These are phyloP conservation scores for Chaetura pelagica DNA, from an alignment of 2,113 vertebrate species.

Conservation along the genomic window DNA sequence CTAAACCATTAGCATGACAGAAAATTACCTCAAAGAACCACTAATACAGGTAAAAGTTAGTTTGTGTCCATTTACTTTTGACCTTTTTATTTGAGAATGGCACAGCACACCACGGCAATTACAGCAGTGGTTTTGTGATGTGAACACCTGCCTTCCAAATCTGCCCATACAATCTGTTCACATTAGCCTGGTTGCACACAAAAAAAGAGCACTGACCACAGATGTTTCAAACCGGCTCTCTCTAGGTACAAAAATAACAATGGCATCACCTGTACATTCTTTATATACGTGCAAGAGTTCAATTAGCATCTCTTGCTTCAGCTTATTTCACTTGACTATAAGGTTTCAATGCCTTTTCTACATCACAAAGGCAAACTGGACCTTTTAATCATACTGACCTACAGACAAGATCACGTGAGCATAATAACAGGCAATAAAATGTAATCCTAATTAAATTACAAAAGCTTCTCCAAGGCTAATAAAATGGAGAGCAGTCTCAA, in stretches of 20 bases:
- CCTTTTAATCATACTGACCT: constrained; percentile 8
- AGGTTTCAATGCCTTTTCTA: constrained; percentile 10
- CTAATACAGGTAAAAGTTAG: neutral
- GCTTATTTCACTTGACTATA: neutral
- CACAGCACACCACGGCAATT: neutral
- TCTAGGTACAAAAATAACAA: constrained; percentile 66
- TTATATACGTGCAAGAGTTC: constrained; percentile 24
- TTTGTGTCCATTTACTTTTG: neutral
- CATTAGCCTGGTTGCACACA: neutral
- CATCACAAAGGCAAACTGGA: neutral
- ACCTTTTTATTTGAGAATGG: neutral
- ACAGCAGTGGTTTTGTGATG: constrained; percentile 29
- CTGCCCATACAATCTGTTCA: constrained; percentile 48
- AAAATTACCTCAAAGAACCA: neutral
- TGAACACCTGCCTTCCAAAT: constrained; percentile 63
- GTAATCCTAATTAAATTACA: neutral
- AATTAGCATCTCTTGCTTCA: constrained; percentile 4
- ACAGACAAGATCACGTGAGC: neutral
- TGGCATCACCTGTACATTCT: constrained; percentile 46
- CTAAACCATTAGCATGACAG: neutral
- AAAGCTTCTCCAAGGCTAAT: neutral
- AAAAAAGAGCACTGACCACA: constrained; percentile 17
- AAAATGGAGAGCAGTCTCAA: neutral
- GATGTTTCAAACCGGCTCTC: constrained; percentile 47
- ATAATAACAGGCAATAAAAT: neutral